Conservation (phyloP, 2,113 vertebrate genomes). For the Gymnorhina tibicen region DNA sequence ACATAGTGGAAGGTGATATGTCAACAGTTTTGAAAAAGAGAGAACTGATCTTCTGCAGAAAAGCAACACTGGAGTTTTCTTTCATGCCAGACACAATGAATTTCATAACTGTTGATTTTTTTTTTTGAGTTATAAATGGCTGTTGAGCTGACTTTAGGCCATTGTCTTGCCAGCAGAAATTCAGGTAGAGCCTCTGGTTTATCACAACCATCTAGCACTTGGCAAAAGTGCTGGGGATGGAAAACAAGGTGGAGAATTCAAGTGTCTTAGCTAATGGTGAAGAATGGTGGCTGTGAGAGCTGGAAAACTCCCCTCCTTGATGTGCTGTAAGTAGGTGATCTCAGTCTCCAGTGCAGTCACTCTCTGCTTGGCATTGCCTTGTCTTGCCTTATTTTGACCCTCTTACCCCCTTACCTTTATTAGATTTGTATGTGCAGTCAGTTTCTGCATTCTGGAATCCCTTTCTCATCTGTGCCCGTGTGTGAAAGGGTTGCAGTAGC, state of each 20-base stretch:
- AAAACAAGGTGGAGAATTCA: neutral
- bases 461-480: neutral
- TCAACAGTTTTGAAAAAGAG: neutral
- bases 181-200: neutral
- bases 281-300: neutral
- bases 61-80: neutral
- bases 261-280: neutral
- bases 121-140: neutral
- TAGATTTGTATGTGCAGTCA: neutral
- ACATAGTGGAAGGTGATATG: neutral
- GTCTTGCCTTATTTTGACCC: neutral
- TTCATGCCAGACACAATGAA: neutral
- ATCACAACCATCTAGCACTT: neutral
- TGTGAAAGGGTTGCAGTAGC: neutral
- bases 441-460: neutral
- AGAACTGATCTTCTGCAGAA: too few relatives aligned
- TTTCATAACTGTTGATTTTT: neutral
- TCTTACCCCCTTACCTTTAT: neutral
- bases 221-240: neutral
- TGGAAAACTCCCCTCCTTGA: neutral
- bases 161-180: neutral
- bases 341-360: neutral
- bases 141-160: neutral
- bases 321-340: neutral
- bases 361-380: neutral